phyloP scores from a whole-genome alignment of 2,113 vertebrate genomes.

The Poeciliopsis prolifica region DNA sequence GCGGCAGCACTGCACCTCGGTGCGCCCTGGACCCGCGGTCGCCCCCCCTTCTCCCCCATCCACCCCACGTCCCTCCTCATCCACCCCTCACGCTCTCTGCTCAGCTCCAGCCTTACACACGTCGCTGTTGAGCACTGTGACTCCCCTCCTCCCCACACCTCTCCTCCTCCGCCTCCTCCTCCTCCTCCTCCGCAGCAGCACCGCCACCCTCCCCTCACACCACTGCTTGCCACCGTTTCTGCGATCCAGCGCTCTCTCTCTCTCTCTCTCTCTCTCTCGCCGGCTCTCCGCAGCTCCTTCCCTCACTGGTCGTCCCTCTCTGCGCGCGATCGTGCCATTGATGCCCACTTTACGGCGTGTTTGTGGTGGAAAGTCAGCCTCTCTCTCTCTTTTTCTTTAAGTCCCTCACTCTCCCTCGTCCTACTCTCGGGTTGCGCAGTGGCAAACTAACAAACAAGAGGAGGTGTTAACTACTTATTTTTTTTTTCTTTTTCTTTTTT shows the following conservation, averaged over 20 bases:
- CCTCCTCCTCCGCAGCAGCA: slow-evolving; percentile 14
- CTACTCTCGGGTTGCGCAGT: slow-evolving; percentile 57
- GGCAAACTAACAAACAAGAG: slow-evolving; percentile 74
- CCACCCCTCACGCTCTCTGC: slow-evolving; percentile 52
- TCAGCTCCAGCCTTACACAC: slow-evolving; percentile 63
- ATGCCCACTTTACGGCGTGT: slow-evolving; percentile 83
- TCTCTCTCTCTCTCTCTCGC: slow-evolving; percentile 39
- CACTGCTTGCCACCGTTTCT: slow-evolving; percentile 62
- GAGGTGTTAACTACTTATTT: slow-evolving; percentile 82
- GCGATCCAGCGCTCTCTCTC: slow-evolving; percentile 61
- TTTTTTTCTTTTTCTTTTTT: not conserved
- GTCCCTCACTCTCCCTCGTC: slow-evolving; percentile 40
- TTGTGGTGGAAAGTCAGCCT: slow-evolving; percentile 82
- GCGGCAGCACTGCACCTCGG: slow-evolving; percentile 74
- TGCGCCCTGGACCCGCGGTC: slow-evolving; percentile 40
- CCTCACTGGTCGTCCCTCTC: slow-evolving; percentile 57
- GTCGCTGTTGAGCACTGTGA: slow-evolving; percentile 49
- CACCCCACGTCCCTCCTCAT: not conserved
- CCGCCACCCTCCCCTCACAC: slow-evolving; percentile 30
- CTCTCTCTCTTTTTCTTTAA: slow-evolving; percentile 15
- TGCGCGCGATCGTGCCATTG: slow-evolving; percentile 74
- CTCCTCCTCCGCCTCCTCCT: slow-evolving; percentile 15
- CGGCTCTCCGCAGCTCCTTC: slow-evolving; percentile 62
- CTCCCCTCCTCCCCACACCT: slow-evolving; percentile 16
- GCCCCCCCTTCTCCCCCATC: slow-evolving; percentile 16